A percentile compares a stretch with the other conserved stretches of the same genome.
phyloP scores from a whole-genome alignment of 1,140 invertebrate species.

The Drosophila trapezifrons region DNA sequence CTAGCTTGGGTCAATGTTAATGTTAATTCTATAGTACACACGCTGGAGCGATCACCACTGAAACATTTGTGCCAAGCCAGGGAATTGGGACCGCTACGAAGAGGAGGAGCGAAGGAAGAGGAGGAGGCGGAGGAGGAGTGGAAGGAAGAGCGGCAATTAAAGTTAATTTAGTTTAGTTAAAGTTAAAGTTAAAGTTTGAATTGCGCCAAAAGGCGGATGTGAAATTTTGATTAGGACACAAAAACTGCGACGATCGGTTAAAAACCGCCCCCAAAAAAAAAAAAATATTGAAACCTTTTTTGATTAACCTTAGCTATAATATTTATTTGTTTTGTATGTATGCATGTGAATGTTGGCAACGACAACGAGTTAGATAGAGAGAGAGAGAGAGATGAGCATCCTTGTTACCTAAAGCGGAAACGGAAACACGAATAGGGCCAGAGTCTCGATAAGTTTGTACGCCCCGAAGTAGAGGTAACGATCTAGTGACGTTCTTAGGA shows the following conservation, averaged over 20 bases:
- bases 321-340: conserved; percentile 78
- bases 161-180: conserved; percentile 25
- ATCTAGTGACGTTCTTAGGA: conserved; percentile 40
- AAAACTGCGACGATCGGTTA: conserved; percentile 70
- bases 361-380: background rate
- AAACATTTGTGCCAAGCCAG: conserved; percentile 70
- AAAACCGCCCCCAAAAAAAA: conserved; percentile 61
- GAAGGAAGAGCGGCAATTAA: conserved; percentile 10
- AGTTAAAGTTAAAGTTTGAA: conserved; percentile 52
- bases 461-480: conserved; percentile 8
- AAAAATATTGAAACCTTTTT: conserved; percentile 32
- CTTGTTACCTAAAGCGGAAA: conserved; percentile 36
- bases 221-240: conserved; percentile 34
- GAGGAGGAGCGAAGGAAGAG: background rate
- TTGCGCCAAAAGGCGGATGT: background rate
- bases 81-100: background rate
- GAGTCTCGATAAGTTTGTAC: too few relatives aligned
- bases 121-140: background rate
- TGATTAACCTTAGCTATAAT: conserved; percentile 67
- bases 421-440: conserved; percentile 14
- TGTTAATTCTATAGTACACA: conserved; percentile 61
- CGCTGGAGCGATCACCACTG: conserved; percentile 43
- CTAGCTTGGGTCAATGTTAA: conserved; percentile 70
- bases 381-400: conserved; percentile 20
- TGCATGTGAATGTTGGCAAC: conserved; percentile 59